Percentiles rank a stretch among this genome's conserved stretches.
Conservation (phyloP, 2,888 invertebrate species). For the Artemia sinica region DNA sequence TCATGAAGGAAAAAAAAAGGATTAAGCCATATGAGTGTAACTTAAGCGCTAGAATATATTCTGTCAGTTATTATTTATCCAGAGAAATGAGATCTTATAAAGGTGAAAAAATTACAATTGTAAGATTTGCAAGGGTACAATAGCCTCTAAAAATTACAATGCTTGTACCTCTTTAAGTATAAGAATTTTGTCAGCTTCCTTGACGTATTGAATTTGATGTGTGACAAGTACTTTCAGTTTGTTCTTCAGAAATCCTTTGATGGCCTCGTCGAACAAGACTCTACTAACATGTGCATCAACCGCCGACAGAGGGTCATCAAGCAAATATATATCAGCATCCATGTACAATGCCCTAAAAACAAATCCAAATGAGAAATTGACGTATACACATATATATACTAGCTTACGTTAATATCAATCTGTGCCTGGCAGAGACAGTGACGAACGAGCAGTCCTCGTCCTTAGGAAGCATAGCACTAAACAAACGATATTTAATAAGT, state of each 20-base stretch:
- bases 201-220: constrained; percentile 64
- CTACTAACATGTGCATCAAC: constrained; percentile 36
- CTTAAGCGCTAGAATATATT: too few relatives aligned
- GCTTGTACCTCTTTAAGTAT: constrained; percentile 41
- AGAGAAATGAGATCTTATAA: too few relatives aligned
- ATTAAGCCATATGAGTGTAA: too few relatives aligned
- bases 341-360: constrained; percentile 35
- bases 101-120: not conserved
- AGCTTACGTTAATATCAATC: too few relatives aligned
- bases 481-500: too few relatives aligned
- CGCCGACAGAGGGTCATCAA: constrained; percentile 38
- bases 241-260: constrained; percentile 30
- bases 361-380: not conserved
- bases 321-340: constrained; percentile 36
- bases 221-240: constrained; percentile 40
- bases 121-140: not conserved
- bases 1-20: too few relatives aligned
- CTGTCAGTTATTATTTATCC: too few relatives aligned
- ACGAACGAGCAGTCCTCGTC: too few relatives aligned
- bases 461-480: too few relatives aligned
- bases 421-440: too few relatives aligned
- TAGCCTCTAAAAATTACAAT: not conserved
- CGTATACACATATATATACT: too few relatives aligned
- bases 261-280: constrained; percentile 35
- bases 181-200: constrained; percentile 46